Conservation (phyloP, 2,113 vertebrate species). For the Clupea harengus region DNA sequence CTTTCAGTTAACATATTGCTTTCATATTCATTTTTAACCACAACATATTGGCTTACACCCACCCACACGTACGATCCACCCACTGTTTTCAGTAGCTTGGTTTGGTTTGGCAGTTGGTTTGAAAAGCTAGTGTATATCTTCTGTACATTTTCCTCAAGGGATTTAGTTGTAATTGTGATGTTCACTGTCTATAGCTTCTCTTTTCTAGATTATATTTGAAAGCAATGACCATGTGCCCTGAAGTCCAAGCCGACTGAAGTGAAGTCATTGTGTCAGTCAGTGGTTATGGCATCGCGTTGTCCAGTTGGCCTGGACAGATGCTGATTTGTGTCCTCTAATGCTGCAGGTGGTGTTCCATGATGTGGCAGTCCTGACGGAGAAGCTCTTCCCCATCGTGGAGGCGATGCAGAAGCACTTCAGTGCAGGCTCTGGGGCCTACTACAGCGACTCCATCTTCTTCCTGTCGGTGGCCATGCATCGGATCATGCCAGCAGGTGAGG, state of each 20-base stretch:
- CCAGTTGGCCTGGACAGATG: background rate
- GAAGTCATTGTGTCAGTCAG: background rate
- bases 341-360: constrained; percentile 89
- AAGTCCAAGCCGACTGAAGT: background rate
- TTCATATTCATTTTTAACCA: too few relatives aligned
- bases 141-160: too few relatives aligned
- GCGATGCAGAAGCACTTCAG: constrained; percentile 98
- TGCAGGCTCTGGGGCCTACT: constrained; percentile 89
- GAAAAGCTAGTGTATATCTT: too few relatives aligned
- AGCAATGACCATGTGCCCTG: too few relatives aligned
- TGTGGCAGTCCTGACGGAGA: constrained; percentile 80
- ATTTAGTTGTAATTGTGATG: too few relatives aligned
- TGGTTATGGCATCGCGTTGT: background rate
- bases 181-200: too few relatives aligned
- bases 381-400: constrained; percentile 87
- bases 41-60: too few relatives aligned
- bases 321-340: background rate
- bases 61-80: too few relatives aligned
- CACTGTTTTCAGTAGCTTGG: too few relatives aligned
- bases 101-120: too few relatives aligned
- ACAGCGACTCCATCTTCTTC: constrained; percentile 96
- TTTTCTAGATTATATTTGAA: too few relatives aligned
- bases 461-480: constrained; percentile 94
- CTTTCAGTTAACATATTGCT: too few relatives aligned
- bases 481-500: constrained; percentile 90